phyloP scores from a whole-genome alignment of 2,888 invertebrate genomes.

The Agonopterix subpropinquella region DNA sequence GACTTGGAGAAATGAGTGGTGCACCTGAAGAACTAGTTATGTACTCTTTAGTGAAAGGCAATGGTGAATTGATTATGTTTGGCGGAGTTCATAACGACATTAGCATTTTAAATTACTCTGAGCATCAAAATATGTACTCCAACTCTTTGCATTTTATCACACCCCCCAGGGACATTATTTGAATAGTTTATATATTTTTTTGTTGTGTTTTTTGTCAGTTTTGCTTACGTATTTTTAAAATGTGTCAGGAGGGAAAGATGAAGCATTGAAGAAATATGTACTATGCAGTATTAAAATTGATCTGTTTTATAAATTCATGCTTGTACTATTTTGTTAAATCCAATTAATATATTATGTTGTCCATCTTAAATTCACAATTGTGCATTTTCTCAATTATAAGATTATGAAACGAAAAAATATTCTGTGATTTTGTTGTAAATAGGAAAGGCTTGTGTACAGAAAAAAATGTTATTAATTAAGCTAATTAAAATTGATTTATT shows the following conservation, averaged over 20 bases:
- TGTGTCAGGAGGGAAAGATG: too few species aligned
- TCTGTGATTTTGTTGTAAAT: constrained; percentile 65
- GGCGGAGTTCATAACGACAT: constrained; percentile 94
- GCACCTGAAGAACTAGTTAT: constrained; percentile 93
- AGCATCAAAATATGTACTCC: constrained; percentile 80
- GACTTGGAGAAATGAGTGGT: constrained; percentile 79
- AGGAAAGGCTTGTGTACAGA: constrained; percentile 39
- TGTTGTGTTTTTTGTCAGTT: too few species aligned
- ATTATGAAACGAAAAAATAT: constrained; percentile 16
- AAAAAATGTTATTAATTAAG: constrained; percentile 40
- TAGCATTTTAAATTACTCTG: constrained; percentile 73
- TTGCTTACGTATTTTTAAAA: too few species aligned
- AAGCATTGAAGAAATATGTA: too few species aligned
- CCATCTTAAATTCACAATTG: too few species aligned
- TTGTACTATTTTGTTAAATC: too few species aligned
- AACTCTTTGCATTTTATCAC: constrained; percentile 86
- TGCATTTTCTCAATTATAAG: constrained; percentile 4
- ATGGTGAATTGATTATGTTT: constrained; percentile 95
- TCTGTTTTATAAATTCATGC: too few species aligned
- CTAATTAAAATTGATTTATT: constrained; percentile 47
- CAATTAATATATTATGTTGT: too few species aligned
- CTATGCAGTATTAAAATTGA: too few species aligned
- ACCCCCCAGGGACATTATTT: constrained; percentile 82
- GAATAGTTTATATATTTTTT: constrained; percentile 19
- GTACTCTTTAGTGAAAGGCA: constrained; percentile 91